Evolutionary conservation across 2,888 invertebrate species (phyloP), one percentile per base, ranked within the genome.

Genomic region (Aethes cnicana): DNA sequence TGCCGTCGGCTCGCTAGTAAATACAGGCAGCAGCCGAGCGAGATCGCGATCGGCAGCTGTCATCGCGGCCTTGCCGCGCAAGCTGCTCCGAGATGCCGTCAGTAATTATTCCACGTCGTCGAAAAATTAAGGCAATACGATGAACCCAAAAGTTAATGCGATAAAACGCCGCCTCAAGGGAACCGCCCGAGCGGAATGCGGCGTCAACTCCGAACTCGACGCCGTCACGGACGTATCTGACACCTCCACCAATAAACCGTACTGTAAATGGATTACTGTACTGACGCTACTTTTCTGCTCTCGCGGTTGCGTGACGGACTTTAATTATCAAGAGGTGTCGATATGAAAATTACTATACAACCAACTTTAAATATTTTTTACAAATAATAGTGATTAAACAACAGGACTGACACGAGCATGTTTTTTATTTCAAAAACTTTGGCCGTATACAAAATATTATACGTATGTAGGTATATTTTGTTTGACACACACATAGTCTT

Each of bases 281-380:
- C 72, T 32, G 30, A 21, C 39, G 39, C 52, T 52, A 46, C 52
- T 79, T 80, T 80, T 81, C 72, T 74, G 75, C 69, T 77, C 68
- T 69, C 58, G 64, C 68, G 77, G 77, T 86, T 79, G 86, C 87
- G 85, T 88, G 88, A 83, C 81, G 74, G 65, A 68, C 74, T 69
- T 81, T 86, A 87, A 87, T 88, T 88, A 84, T 74, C 66, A 62
- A 58, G 68, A 86, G 85, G 87, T 88, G 88, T 87, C 84, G 84
- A 87, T 84, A 77, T 78, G 83, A 83, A 84, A 86, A 88, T 80
- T 77, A 68, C 70, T 75, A 66, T 71, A 73, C 74, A 71, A 71
- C 74, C 69, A 65, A 76, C 71, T 77, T 74, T 72, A 70, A 76
- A 73, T 25, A 71, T 72, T 77, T n/a, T 74, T 68, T 67, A 74